phyloP scores from a whole-genome alignment of 2,888 invertebrate genomes.

The Fragum fragum region DNA sequence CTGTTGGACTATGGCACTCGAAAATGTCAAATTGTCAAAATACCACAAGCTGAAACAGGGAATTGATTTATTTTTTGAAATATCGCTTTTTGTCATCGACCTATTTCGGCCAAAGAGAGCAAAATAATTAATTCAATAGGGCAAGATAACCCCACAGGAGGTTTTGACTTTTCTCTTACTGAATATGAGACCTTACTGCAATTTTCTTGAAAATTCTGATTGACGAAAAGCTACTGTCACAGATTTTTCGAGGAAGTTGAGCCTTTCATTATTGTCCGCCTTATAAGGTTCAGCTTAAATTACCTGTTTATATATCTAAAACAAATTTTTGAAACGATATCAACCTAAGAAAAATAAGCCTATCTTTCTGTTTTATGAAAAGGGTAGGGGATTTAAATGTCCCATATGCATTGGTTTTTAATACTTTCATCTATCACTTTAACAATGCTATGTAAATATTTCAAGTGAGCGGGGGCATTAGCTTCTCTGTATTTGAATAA shows the following conservation, averaged over 20 bases:
- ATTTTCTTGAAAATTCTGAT: neutral
- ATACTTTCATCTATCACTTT: neutral
- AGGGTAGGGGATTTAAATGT: conserved; percentile 1
- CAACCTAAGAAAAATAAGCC: neutral
- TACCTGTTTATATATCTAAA: no score
- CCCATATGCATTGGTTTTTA: conserved; percentile 19
- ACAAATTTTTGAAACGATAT: neutral
- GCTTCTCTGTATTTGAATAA: conserved; percentile 6
- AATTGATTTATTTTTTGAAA: no score
- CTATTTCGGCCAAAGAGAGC: neutral
- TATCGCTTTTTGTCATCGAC: neutral
- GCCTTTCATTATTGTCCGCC: no score
- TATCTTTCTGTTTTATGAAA: neutral
- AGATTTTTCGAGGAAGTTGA: no score
- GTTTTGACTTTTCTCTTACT: neutral
- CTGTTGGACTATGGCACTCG: no score
- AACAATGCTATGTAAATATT: conserved; percentile 3
- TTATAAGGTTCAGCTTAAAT: no score
- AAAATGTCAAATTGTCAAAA: no score
- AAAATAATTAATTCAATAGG: neutral
- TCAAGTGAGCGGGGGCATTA: conserved; percentile 6
- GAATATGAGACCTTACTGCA: no score
- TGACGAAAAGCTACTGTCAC: no score
- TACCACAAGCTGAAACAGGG: no score
- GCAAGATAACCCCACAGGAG: conserved; percentile 9